These are phyloP conservation scores for Thumatha senex DNA, from an alignment of 2,888 invertebrate genomes.

Conservation along the genomic window DNA sequence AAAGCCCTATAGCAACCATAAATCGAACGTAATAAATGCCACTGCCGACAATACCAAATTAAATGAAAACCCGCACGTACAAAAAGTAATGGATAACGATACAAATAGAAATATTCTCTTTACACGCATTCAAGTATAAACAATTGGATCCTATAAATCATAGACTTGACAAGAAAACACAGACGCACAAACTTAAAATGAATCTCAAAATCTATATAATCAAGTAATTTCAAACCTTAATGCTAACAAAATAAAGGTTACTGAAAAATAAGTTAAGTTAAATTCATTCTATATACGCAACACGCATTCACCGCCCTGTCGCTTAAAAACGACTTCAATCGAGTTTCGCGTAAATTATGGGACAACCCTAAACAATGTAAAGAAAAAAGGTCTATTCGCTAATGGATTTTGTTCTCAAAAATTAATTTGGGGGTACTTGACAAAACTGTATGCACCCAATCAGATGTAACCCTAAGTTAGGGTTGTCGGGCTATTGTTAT, in stretches of 20 bases:
- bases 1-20: conserved; percentile 57
- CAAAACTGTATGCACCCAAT: conserved; percentile 77
- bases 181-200: conserved; percentile 42
- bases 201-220: conserved; percentile 10
- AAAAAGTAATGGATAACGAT: conserved; percentile 58
- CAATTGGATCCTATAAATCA: conserved; percentile 78
- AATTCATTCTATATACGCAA: conserved; percentile 27
- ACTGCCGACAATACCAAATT: conserved; percentile 74
- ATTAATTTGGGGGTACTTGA: conserved; percentile 81
- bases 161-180: conserved; percentile 78
- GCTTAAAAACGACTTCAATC: conserved; percentile 76
- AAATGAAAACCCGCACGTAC: conserved; percentile 71
- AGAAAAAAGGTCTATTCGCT: conserved; percentile 75
- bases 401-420: conserved; percentile 82
- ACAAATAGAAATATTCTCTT: conserved; percentile 78
- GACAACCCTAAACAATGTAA: conserved; percentile 75
- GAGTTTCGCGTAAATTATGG: conserved; percentile 80
- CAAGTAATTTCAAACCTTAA: conserved; percentile 37
- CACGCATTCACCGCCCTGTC: conserved; percentile 72
- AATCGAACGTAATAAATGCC: conserved; percentile 69
- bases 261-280: neutral
- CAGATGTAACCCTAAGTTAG: conserved; percentile 52
- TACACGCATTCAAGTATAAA: conserved; percentile 77
- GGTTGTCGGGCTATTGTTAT: conserved; percentile 37
- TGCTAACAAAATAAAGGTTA: conserved; percentile 5